Evolutionary conservation across 2,888 invertebrate species (phyloP).

Genomic region (Lissonota sp.): DNA sequence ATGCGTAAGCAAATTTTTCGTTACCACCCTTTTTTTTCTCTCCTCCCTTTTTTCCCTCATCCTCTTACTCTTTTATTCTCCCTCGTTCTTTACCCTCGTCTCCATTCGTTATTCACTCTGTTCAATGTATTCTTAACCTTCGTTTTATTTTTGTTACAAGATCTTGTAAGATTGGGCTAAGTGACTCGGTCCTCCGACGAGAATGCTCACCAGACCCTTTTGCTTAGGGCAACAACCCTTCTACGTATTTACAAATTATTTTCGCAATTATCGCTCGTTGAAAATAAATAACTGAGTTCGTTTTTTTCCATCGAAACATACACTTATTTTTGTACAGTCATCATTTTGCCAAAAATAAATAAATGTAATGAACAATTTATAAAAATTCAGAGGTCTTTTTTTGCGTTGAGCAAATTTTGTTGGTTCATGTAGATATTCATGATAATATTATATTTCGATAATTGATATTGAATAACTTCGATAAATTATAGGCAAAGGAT

Average conservation of each 20-base stretch:
- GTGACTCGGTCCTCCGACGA: slow-evolving; percentile 27
- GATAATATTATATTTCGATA: too few relatives aligned
- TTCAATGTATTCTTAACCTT: slow-evolving; percentile 18
- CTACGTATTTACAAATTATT: slow-evolving; percentile 45
- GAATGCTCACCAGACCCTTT: neutral
- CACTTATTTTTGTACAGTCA: too few relatives aligned
- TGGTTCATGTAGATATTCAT: too few relatives aligned
- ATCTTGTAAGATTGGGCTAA: slow-evolving; percentile 32
- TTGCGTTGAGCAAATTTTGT: too few relatives aligned
- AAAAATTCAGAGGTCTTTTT: too few relatives aligned
- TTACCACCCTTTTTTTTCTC: slow-evolving; percentile 27
- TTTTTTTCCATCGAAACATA: too few relatives aligned
- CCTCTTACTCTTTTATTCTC: slow-evolving; percentile 27
- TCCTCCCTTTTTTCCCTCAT: slow-evolving; percentile 35
- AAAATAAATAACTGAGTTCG: neutral
- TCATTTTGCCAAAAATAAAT: too few relatives aligned
- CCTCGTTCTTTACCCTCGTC: slow-evolving; percentile 13
- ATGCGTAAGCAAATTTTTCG: slow-evolving; percentile 61
- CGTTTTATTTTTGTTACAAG: slow-evolving; percentile 2
- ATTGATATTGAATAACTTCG: too few relatives aligned
- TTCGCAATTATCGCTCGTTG: slow-evolving; percentile 17
- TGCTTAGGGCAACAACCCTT: slow-evolving; percentile 27
- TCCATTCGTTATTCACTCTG: slow-evolving; percentile 34
- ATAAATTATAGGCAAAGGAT: too few relatives aligned
- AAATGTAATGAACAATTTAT: too few relatives aligned